Base-by-base conservation (phyloP, 2,113 vertebrate genomes). In the Datnioides undecimradiatus region DNA sequence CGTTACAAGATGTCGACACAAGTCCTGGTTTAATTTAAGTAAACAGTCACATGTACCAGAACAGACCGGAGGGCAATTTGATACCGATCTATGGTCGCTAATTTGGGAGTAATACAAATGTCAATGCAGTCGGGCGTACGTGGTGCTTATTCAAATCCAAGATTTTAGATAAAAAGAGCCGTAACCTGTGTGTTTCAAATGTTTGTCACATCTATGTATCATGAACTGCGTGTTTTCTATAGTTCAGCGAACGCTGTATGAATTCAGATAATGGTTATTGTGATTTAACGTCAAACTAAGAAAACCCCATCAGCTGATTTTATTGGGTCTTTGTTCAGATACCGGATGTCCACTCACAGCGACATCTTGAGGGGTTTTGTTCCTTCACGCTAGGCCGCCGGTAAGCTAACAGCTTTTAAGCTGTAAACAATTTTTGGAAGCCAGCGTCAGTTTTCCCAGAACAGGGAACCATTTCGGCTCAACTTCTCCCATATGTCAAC, bases 241-340 rank as follows among this genome's bases (percentile, higher is more conserved):
- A 54, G 25, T 7, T 3, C 11, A 23, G 1, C 1, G 0, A 19
- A 13, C 58, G 12, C 7, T 0, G 0, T 2, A 9, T 52, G 6
- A 4, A 41, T 55, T 43, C 0, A 7, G 5, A 21, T 12, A 9
- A n/a, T n/a, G n/a, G n/a, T n/a, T 23, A 6, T 21, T 36, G 1
- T 5, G 1, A 2, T 9, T n/a, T 0, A 7, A 10, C 0, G 8
- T 31, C 4, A 19, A 60, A 0, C 16, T 16, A 36, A 25, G 17
- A 40, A 13, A 75, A 25, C 6, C 29, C 21, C 27, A 84, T 67
- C 73, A 81, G 79, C 70, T 74, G 80, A 67, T 84, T 88, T 86
- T 76, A 85, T 48, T 63, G 62, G 82, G 82, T 87, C 91, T 93
- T 92, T 93, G 92, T 93, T 91, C 85, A 54, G 57, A 85, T 71